These are phyloP conservation scores for Dasysyrphus tricinctus DNA, from an alignment of 2,888 invertebrate species.

Conservation along the genomic window DNA sequence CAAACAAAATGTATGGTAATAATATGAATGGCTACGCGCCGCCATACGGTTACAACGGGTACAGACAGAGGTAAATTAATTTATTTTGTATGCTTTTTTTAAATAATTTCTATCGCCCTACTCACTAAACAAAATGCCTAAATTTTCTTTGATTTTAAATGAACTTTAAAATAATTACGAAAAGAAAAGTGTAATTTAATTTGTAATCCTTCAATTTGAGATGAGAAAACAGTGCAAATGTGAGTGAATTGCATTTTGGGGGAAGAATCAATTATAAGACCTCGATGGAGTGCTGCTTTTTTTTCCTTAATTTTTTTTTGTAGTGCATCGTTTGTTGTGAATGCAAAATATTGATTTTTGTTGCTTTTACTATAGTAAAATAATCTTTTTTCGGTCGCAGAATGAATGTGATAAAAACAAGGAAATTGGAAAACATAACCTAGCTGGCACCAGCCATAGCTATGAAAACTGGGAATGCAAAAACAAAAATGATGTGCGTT, in stretches of 20 bases:
- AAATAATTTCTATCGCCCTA: constrained; percentile 35
- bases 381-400: constrained; percentile 28
- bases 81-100: constrained; percentile 38
- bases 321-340: constrained; percentile 57
- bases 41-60: constrained; percentile 79
- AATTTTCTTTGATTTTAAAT: neutral
- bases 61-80: constrained; percentile 79
- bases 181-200: neutral
- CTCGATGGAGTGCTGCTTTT: constrained; percentile 25
- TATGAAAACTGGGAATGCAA: constrained; percentile 23
- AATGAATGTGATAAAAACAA: constrained; percentile 2
- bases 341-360: constrained; percentile 73
- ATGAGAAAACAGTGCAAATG: constrained; percentile 12
- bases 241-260: constrained; percentile 32
- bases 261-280: constrained; percentile 53
- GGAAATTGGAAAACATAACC: constrained; percentile 53
- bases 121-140: neutral
- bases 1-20: constrained; percentile 78
- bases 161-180: neutral
- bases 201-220: neutral
- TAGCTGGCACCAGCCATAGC: constrained; percentile 10
- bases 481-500: constrained; percentile 25
- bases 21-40: constrained; percentile 79
- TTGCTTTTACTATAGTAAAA: constrained; percentile 55
- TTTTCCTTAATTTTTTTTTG: neutral